Evolutionary conservation across 2,797 vertebrate species (phyloP), one percentile per base, ranked within the genome.

Genomic region (Nyctibius grandis): DNA sequence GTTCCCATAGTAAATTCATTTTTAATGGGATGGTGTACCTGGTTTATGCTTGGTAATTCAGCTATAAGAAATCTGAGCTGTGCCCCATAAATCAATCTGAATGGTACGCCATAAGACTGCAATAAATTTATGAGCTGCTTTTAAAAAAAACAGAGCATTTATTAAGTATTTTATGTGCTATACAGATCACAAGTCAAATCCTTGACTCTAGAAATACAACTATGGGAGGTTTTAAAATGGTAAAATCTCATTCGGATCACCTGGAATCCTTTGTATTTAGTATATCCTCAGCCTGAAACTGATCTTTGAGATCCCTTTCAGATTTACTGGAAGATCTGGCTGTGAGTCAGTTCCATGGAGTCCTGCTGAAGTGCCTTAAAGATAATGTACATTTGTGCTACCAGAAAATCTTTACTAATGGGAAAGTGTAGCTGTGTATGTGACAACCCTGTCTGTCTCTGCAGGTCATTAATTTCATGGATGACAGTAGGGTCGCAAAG

Each of bases 1-100:
- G 88, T 94, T 95, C 96, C 81, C 84, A 85, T 91, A 95, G 91
- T 96, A 97, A 98, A 97, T 94, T 96, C 85, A 42, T 88, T 93
- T 96, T 96, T 95, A 96, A 88, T 96, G 80, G 81, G 93, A 97
- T 79, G 56, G 78, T 78, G 91, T 96, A 94, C 91, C 78, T 86
- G 63, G 51, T 91, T 96, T 97, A 88, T 93, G 85, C 92, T 95
- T 88, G 45, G 89, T 88, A 90, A 81, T 88, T 92, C 70, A 91
- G 72, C 87, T 88, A 78, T 92, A 94, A 92, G 91, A 97, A 97
- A 88, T 92, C 90, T 73, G 68, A 93, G 82, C 29, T 61, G 12
- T 63, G 31, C 47, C 57, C 51, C 81, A 88, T 96, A 95, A 96
- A 91, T 97, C 96, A 95, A 91, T 95, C 73, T 91, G 88, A 97